phyloP scores from a whole-genome alignment of 1,140 invertebrate genomes.

The Metaphire vulgaris region DNA sequence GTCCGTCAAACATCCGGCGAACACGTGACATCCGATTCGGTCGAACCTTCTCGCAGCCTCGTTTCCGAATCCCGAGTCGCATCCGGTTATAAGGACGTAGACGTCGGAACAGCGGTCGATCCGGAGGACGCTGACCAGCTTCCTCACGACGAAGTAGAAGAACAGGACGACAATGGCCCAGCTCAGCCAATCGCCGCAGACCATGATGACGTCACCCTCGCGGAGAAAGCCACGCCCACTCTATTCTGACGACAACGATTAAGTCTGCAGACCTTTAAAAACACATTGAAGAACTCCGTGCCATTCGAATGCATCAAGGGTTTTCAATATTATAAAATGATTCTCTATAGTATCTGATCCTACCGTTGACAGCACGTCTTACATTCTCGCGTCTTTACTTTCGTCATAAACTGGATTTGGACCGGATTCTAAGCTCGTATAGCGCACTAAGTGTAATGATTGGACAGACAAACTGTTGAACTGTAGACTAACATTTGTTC shows the following conservation, averaged over 20 bases:
- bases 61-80: slow-evolving; percentile 51
- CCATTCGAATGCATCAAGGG: not conserved
- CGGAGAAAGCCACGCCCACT: not conserved
- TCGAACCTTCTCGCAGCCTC: slow-evolving; percentile 42
- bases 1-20: slow-evolving; percentile 41
- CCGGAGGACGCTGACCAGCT: not conserved
- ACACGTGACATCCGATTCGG: slow-evolving; percentile 46
- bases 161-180: not conserved
- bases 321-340: too few species aligned
- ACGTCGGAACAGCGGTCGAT: not conserved
- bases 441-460: too few species aligned
- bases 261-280: too few species aligned
- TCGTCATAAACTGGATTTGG: too few species aligned
- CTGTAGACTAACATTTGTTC: too few species aligned
- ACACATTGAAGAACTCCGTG: not conserved
- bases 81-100: slow-evolving; percentile 35
- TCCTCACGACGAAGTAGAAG: not conserved
- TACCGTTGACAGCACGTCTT: too few species aligned
- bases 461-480: too few species aligned
- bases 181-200: not conserved
- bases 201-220: not conserved
- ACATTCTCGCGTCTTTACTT: too few species aligned
- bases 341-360: too few species aligned
- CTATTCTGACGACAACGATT: not conserved
- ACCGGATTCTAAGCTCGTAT: too few species aligned